Conservation (phyloP, 2,113 vertebrate species). For the Tautogolabrus adspersus region DNA sequence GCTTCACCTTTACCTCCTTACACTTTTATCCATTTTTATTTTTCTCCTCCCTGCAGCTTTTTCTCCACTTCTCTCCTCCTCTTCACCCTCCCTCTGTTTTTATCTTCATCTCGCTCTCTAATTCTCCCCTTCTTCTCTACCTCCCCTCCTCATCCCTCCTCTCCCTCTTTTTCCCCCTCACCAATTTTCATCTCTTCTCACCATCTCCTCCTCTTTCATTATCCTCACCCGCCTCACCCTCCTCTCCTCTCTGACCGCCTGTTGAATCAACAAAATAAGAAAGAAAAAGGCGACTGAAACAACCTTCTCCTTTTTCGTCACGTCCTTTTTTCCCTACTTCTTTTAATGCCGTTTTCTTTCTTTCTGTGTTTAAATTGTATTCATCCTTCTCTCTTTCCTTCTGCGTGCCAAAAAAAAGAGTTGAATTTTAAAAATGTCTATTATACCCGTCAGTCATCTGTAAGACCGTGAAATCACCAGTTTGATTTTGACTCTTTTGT, state of each 20-base stretch:
- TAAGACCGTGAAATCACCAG: not conserved
- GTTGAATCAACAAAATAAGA: slow-evolving; percentile 47
- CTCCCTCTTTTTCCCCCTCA: too few relatives aligned
- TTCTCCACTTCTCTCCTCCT: not conserved
- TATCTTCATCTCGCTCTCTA: not conserved
- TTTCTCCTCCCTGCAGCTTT: not conserved
- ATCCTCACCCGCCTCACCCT: not conserved
- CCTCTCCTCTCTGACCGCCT: slow-evolving; percentile 18
- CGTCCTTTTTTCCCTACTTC: too few relatives aligned
- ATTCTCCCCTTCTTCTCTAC: not conserved
- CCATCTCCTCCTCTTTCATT: slow-evolving; percentile 2
- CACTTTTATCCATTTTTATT: not conserved
- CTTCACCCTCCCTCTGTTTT: not conserved
- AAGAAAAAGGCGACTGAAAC: not conserved
- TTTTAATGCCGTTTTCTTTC: not conserved
- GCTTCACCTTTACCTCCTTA: not conserved
- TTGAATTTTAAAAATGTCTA: not conserved
- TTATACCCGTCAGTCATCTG: not conserved
- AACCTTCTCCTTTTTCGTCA: too few relatives aligned
- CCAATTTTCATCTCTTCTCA: too few relatives aligned
- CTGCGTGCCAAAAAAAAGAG: too few relatives aligned
- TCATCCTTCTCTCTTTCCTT: not conserved
- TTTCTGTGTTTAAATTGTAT: not conserved
- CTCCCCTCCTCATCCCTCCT: not conserved
- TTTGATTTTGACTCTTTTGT: not conserved